Base-by-base conservation (phyloP, 2,888 invertebrate genomes). In the Callyntrura sp. region DNA sequence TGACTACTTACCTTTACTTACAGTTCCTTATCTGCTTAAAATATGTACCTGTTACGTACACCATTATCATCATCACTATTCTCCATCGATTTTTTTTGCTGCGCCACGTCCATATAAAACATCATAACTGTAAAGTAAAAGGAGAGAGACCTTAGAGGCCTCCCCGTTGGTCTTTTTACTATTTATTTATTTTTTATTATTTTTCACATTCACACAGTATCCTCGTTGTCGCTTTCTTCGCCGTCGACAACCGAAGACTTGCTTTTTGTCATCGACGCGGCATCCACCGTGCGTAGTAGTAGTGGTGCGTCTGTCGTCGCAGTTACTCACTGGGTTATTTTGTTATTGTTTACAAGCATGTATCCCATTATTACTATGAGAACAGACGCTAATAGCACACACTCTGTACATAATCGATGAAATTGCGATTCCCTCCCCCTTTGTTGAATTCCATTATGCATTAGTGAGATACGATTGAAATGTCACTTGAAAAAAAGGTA, bases 1-100 rank as follows among this genome's bases (percentile, higher is more conserved):
- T 73, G 70, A 81, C 35, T 35, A 35, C 35, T 35, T 88, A 88
- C 88, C 87, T 88, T 82, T 88, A 82, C 48, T 82, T 88, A 82
- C 48, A n/a, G 35, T 43, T 60, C 20, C n/a, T 87, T 82, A 81
- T 82, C 79, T 51, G 51, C 12, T 78, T 81, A 28, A 85, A 65
- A 76, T 85, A 62, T 78, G 51, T 79, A 86, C 86, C 85, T 78
- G 62, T 60, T 78, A 25, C 57, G 28, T 55, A 57, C 78, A 85
- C 45, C 76, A 85, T 85, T 23, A 60, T 55, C 20, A 78, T 78
- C 23, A n/a, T 57, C 9, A 28, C 55, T 35, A 78, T 78, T 20
- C 76, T 35, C 55, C 78, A 57, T n/a, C 9, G 9, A 5, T 57
- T 55, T 79, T 79, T 60, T 51, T 55, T 51, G 23, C 17, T 55